Percentiles rank a stretch among this genome's conserved stretches.
phyloP scores from a whole-genome alignment of 2,888 invertebrate genomes.

The Eupithecia tripunctaria region DNA sequence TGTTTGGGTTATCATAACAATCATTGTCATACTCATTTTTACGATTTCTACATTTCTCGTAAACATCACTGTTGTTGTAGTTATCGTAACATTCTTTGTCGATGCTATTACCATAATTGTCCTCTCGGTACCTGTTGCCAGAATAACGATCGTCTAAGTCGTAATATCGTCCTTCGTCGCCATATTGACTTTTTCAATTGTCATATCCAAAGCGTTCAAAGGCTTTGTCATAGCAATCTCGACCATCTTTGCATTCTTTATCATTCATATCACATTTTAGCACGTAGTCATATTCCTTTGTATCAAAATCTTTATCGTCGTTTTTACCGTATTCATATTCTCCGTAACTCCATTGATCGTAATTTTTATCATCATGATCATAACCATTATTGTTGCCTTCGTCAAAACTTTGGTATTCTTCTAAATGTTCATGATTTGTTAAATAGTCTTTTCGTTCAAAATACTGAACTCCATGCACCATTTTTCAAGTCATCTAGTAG shows the following conservation, averaged over 20 bases:
- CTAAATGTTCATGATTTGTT: constrained; percentile 10
- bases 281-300: constrained; percentile 22
- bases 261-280: constrained; percentile 23
- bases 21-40: constrained; percentile 12
- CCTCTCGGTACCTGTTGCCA: constrained; percentile 1
- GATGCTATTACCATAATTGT: no score
- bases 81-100: no score
- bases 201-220: constrained; percentile 21
- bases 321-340: neutral
- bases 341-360: neutral
- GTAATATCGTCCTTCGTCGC: constrained; percentile 24
- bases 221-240: constrained; percentile 30
- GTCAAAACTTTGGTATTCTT: constrained; percentile 9
- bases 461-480: neutral
- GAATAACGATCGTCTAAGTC: constrained; percentile 20
- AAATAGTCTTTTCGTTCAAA: neutral
- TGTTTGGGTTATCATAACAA: constrained; percentile 20
- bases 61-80: neutral
- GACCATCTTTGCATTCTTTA: constrained; percentile 29
- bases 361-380: neutral
- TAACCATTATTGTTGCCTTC: neutral
- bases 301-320: neutral
- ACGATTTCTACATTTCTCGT: neutral
- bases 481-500: neutral
- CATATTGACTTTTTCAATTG: constrained; percentile 24